Evolutionary conservation across 2,888 invertebrate genomes (phyloP).

Genomic region (Lumbricus terrestris): DNA sequence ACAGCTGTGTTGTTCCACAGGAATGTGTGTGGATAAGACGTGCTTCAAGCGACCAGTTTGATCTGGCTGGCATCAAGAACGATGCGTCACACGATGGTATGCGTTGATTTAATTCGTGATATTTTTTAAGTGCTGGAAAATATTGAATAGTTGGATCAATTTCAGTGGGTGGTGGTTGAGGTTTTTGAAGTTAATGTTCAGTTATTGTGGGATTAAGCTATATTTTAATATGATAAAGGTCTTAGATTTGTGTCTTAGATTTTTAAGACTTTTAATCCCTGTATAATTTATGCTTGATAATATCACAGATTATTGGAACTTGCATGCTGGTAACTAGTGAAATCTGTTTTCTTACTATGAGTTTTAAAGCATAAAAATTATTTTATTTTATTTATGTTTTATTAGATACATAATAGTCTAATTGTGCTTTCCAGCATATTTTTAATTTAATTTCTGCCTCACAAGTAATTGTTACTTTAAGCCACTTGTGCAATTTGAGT

Average conservation of each 20-base stretch:
- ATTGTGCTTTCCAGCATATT: not conserved
- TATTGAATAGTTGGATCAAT: not conserved
- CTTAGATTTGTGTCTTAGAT: not conserved
- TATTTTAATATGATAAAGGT: not conserved
- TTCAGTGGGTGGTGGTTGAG: not conserved
- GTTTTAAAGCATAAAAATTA: not conserved
- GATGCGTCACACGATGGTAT: not conserved
- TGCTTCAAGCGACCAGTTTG: not conserved
- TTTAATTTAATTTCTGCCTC: not conserved
- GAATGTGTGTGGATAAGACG: constrained; percentile 7
- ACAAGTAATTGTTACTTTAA: not conserved
- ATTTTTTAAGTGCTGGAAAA: not conserved
- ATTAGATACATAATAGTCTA: not conserved
- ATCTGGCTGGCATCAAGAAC: not conserved
- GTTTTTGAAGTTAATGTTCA: not conserved
- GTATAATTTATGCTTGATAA: no score
- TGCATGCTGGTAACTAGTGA: no score
- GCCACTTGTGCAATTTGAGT: no score
- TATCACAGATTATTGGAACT: no score
- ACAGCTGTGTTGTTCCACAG: not conserved
- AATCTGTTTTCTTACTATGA: not conserved
- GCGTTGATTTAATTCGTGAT: not conserved
- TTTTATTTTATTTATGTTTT: not conserved
- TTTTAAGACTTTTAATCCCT: not conserved
- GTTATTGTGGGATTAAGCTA: not conserved